Evolutionary conservation across 2,113 vertebrate genomes (phyloP).

Genomic region (Tenebrosternarchus preto): DNA sequence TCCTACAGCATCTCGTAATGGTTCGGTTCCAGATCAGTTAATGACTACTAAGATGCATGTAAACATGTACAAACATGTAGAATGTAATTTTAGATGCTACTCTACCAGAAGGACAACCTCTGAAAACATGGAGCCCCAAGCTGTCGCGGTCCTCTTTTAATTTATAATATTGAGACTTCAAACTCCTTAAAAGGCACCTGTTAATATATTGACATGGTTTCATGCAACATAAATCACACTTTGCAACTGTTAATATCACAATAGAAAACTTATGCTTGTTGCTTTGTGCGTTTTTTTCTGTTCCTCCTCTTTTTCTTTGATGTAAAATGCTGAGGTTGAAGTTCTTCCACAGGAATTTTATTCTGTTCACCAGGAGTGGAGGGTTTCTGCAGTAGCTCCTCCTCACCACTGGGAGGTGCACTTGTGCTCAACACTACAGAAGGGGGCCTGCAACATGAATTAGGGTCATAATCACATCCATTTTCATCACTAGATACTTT

Average conservation of each 20-base stretch:
- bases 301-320: constrained; percentile 40
- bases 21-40: background rate
- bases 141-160: too few species aligned
- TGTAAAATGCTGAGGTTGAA: background rate
- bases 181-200: too few species aligned
- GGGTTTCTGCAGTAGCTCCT: constrained; percentile 7
- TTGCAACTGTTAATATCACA: background rate
- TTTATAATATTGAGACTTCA: too few species aligned
- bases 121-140: too few species aligned
- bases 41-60: too few species aligned
- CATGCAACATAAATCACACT: background rate
- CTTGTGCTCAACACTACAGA: background rate
- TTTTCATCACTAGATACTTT: background rate
- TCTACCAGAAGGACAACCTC: too few species aligned
- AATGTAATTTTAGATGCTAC: too few species aligned
- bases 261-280: constrained; percentile 2
- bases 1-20: background rate
- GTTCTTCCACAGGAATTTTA: background rate
- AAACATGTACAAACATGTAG: too few species aligned
- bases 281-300: constrained; percentile 30
- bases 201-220: background rate
- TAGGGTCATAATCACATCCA: background rate
- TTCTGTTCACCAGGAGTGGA: background rate
- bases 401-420: background rate
- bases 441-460: constrained; percentile 43